phyloP scores from a whole-genome alignment of 2,888 invertebrate species.

The Taphrorychus bicolor region DNA sequence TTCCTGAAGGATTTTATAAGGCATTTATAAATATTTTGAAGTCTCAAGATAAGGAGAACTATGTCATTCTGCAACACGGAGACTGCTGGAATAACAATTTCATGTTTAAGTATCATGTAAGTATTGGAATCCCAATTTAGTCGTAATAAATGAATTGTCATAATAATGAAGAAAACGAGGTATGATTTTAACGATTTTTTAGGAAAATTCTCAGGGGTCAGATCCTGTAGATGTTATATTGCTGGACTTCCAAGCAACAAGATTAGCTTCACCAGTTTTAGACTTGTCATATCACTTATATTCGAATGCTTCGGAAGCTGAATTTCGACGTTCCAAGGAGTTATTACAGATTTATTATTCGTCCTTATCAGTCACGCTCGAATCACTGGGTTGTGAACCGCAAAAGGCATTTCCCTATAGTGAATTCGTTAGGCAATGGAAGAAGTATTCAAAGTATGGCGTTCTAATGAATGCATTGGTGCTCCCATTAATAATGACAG shows the following conservation, averaged over 20 bases:
- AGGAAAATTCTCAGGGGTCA: background rate
- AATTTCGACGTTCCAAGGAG: background rate
- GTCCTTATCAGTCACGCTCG: background rate
- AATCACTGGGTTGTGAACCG: slow-evolving; percentile 1
- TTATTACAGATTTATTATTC: slow-evolving; percentile 1
- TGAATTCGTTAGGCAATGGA: background rate
- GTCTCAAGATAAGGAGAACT: background rate
- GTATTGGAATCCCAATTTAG: background rate
- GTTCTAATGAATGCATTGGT: background rate
- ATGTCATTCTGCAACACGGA: slow-evolving; percentile 35
- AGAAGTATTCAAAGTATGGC: background rate
- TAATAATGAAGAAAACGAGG: no score
- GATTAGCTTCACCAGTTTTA: slow-evolving; percentile 42
- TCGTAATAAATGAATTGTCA: background rate
- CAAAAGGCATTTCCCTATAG: background rate
- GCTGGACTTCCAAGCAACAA: slow-evolving; percentile 47
- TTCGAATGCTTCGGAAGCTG: slow-evolving; percentile 12
- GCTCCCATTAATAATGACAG: background rate
- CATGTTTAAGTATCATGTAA: slow-evolving; percentile 43
- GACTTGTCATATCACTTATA: slow-evolving; percentile 49
- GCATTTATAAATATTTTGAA: background rate
- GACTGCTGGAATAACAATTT: slow-evolving; percentile 43
- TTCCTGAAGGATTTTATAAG: background rate
- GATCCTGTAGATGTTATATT: slow-evolving; percentile 44
- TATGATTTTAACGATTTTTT: background rate